A percentile compares a stretch with the other conserved stretches of the same genome.
Conservation (phyloP, 2,113 vertebrate species). For the Platichthys stellatus region DNA sequence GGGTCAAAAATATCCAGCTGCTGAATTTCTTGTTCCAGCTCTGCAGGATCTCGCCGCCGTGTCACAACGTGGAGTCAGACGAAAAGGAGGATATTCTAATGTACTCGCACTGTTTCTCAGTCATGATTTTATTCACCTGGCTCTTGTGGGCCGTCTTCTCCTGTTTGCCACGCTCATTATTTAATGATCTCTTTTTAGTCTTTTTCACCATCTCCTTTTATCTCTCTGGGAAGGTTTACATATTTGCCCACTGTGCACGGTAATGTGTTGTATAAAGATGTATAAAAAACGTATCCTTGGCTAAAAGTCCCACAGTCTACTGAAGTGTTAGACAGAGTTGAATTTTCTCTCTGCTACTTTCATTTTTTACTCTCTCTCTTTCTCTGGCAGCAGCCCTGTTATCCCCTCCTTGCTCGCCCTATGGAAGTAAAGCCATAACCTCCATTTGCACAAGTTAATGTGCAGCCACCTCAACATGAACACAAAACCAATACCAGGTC, state of each 20-base stretch:
- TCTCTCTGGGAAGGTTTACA: conserved; percentile 12
- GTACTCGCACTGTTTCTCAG: conserved; percentile 7
- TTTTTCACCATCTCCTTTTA: conserved; percentile 55
- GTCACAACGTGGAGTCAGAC: conserved; percentile 9
- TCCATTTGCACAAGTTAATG: conserved; percentile 84
- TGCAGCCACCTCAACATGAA: conserved; percentile 75
- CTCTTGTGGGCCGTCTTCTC: conserved; percentile 22
- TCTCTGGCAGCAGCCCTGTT: conserved; percentile 58
- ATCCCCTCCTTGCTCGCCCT: conserved; percentile 48
- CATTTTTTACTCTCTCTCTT: conserved; percentile 31
- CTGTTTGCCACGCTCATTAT: conserved; percentile 47
- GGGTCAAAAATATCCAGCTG: conserved; percentile 36
- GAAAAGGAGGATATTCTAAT: conserved; percentile 19
- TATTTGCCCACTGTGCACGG: conserved; percentile 21
- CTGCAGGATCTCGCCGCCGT: conserved; percentile 20
- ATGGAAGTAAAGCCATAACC: conserved; percentile 72
- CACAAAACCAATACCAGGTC: conserved; percentile 66
- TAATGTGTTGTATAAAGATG: conserved; percentile 37
- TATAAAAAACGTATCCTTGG: conserved; percentile 10
- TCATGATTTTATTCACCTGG: conserved; percentile 46
- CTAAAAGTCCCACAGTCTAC: conserved; percentile 20
- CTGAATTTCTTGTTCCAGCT: conserved; percentile 17
- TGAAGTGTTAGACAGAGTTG: conserved; percentile 18
- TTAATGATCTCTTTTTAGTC: conserved; percentile 62
- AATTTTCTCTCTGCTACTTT: conserved; percentile 31